These are phyloP conservation scores for Mechanitis mazaeus DNA, from an alignment of 2,888 invertebrate genomes.

Conservation along the genomic window DNA sequence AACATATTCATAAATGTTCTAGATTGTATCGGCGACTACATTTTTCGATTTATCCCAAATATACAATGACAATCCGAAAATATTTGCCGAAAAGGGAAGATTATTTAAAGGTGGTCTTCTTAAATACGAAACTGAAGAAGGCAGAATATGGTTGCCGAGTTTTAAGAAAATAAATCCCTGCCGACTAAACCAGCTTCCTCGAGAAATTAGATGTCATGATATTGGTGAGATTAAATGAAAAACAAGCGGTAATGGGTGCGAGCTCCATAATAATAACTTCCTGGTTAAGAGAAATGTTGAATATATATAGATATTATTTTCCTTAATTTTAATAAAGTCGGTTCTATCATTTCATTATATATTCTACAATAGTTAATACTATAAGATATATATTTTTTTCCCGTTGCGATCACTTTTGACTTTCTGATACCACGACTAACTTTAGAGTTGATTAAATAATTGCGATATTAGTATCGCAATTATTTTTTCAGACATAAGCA, in stretches of 20 bases:
- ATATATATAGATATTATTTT: too few relatives aligned
- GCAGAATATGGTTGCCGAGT: conserved; percentile 38
- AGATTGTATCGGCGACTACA: conserved; percentile 40
- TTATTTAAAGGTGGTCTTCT: conserved; percentile 35
- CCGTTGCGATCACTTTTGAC: too few relatives aligned
- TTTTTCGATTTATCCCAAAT: conserved; percentile 36
- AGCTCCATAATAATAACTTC: too few relatives aligned
- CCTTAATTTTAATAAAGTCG: too few relatives aligned
- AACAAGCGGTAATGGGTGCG: not conserved
- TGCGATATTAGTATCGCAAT: too few relatives aligned
- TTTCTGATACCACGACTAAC: too few relatives aligned
- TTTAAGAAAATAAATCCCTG: conserved; percentile 25
- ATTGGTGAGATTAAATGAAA: conserved; percentile 33
- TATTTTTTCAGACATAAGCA: too few relatives aligned
- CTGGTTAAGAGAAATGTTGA: too few relatives aligned
- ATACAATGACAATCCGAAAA: conserved; percentile 29
- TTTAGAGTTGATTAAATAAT: too few relatives aligned
- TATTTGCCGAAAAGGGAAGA: conserved; percentile 28
- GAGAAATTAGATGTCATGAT: conserved; percentile 50
- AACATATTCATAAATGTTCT: conserved; percentile 14
- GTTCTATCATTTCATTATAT: too few relatives aligned
- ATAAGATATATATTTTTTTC: too few relatives aligned
- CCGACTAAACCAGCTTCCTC: conserved; percentile 35
- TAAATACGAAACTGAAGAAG: conserved; percentile 35
- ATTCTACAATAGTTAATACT: too few relatives aligned